Evolutionary conservation across 1,140 invertebrate species (phyloP), one percentile per base, ranked within the genome.

Genomic region (Drosophila pallidifrons): DNA sequence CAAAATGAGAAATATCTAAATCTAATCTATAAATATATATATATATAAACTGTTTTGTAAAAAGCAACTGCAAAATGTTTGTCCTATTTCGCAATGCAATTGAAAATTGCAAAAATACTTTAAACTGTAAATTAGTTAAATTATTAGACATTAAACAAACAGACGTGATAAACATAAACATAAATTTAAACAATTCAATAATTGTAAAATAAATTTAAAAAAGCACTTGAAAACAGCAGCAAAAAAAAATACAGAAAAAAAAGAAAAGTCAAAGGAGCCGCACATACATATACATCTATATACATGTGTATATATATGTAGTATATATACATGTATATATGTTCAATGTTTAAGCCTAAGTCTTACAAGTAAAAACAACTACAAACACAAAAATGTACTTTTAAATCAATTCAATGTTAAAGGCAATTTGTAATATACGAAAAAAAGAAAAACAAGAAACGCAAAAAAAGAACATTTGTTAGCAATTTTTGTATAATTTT

Each of bases 101-200:
- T 83, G 61, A 64, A 83, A 83, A 83, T 83, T 83, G 81, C 81
- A 83, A 79, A 60, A 60, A 79, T 77, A 81, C 67, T 87, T 80
- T 80, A 78, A 78, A 77, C 59, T 88, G 77, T 88, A 88, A 85
- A 88, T 87, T 88, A 88, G 83, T 89, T 89, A 88, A 88, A 83
- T 88, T 87, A 76, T 88, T 88, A 88, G 83, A 83, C 77, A 83
- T 82, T 89, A 89, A 85, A 88, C 85, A 88, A 89, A 89, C 80
- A 89, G 83, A 88, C 83, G 83, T 88, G 83, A 88, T 88, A 88
- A 89, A 88, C 77, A 82, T 66, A 55, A 82, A 76, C 35, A 74
- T 63, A 59, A 55, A 63, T 69, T 73, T 77, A 74, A 51, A 83
- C 47, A 73, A 76, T 47, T 51, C 30, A 71, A 67, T 35, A 54